phyloP scores from a whole-genome alignment of 2,888 invertebrate genomes.

The Bombylius discolor region DNA sequence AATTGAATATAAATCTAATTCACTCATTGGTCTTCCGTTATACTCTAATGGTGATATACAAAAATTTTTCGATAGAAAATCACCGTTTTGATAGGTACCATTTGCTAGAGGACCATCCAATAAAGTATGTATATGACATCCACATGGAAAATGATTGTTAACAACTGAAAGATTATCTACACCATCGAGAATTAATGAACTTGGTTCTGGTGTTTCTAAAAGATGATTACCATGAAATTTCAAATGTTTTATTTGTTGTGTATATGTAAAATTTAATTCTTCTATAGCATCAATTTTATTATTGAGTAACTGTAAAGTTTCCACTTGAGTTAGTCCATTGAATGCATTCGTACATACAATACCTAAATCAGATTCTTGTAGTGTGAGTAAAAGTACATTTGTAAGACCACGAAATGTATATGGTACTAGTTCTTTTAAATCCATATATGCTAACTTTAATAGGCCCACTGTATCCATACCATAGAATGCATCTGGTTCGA shows the following conservation, averaged over 20 bases:
- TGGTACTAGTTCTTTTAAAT: constrained; percentile 53
- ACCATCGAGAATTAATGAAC: constrained; percentile 54
- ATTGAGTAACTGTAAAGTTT: constrained; percentile 61
- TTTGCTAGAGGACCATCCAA: constrained; percentile 62
- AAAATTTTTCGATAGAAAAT: constrained; percentile 62
- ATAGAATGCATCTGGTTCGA: constrained; percentile 69
- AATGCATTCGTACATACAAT: constrained; percentile 62
- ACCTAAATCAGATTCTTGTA: constrained; percentile 73
- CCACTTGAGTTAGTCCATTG: constrained; percentile 58
- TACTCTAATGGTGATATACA: constrained; percentile 77
- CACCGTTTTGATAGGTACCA: constrained; percentile 44
- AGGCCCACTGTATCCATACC: constrained; percentile 71
- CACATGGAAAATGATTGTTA: constrained; percentile 76
- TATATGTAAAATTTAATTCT: constrained; percentile 55
- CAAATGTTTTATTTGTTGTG: constrained; percentile 56
- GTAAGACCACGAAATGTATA: constrained; percentile 66
- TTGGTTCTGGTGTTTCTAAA: constrained; percentile 57
- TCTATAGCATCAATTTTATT: constrained; percentile 76
- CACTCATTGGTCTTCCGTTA: constrained; percentile 62
- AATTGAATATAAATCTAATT: constrained; percentile 50
- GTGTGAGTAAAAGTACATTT: constrained; percentile 58
- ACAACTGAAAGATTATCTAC: constrained; percentile 58
- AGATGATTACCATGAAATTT: constrained; percentile 74
- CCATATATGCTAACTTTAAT: constrained; percentile 73
- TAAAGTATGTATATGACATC: constrained; percentile 68